phyloP scores from a whole-genome alignment of 2,888 invertebrate species.

The Trypoxylon attenuatum region DNA sequence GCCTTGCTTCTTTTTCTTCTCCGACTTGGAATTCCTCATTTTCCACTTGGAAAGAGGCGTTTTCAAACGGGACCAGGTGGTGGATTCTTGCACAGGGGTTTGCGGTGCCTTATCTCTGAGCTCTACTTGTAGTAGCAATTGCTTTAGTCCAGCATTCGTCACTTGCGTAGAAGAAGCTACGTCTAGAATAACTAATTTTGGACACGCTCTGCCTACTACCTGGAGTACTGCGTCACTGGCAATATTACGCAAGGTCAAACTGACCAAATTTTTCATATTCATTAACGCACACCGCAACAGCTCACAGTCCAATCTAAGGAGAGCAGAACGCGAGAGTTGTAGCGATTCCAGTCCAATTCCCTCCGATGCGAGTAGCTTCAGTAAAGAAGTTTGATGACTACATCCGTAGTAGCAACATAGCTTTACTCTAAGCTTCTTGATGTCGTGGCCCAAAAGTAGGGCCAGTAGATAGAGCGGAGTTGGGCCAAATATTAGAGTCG shows the following conservation, averaged over 20 bases:
- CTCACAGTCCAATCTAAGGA: slow-evolving; percentile 72
- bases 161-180: slow-evolving; percentile 74
- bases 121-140: slow-evolving; percentile 71
- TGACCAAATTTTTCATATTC: slow-evolving; percentile 68
- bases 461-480: slow-evolving; percentile 72
- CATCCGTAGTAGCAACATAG: slow-evolving; percentile 75
- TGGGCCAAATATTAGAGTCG: slow-evolving; percentile 70
- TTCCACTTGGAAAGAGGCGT: slow-evolving; percentile 61
- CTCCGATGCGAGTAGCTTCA: slow-evolving; percentile 70
- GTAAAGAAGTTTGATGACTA: slow-evolving; percentile 73
- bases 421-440: slow-evolving; percentile 70
- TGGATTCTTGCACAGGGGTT: slow-evolving; percentile 46
- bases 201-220: slow-evolving; percentile 72
- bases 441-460: slow-evolving; percentile 71
- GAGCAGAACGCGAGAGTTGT: slow-evolving; percentile 71
- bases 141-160: slow-evolving; percentile 71
- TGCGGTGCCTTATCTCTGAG: slow-evolving; percentile 65
- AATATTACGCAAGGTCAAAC: slow-evolving; percentile 73
- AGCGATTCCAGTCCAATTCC: slow-evolving; percentile 71
- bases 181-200: slow-evolving; percentile 70
- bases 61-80: slow-evolving; percentile 68
- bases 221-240: slow-evolving; percentile 72
- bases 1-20: slow-evolving; percentile 59
- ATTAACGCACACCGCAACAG: slow-evolving; percentile 69
- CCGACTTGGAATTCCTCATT: slow-evolving; percentile 50